Evolutionary conservation across 2,888 invertebrate genomes (phyloP).

Genomic region (Microctonus hyperodae): DNA sequence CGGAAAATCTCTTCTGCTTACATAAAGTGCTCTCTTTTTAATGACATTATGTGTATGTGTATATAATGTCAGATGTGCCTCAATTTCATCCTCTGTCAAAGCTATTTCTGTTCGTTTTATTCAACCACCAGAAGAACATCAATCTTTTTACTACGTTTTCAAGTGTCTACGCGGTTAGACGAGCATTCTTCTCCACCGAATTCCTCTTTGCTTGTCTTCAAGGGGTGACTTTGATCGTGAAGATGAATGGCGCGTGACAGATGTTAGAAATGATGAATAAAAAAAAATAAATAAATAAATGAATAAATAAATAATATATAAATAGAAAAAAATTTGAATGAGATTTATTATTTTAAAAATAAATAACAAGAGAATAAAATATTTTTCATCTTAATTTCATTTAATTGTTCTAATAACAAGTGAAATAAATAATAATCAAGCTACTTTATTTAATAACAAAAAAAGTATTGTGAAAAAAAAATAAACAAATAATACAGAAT

Average conservation of each 20-base stretch:
- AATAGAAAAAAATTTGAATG: neutral
- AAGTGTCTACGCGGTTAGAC: neutral
- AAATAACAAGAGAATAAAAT: too few relatives aligned
- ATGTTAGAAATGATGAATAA: neutral
- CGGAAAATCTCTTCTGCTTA: neutral
- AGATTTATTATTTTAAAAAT: too few relatives aligned
- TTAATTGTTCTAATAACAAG: too few relatives aligned
- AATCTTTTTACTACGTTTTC: neutral
- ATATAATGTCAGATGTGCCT: neutral
- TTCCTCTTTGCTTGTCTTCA: neutral
- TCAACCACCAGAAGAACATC: neutral
- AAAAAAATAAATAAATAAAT: neutral
- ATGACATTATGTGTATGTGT: neutral
- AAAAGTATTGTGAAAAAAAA: neutral
- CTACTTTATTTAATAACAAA: too few relatives aligned
- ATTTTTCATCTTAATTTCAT: too few relatives aligned
- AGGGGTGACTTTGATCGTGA: neutral
- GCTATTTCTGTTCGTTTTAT: neutral
- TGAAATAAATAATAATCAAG: too few relatives aligned
- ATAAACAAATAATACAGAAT: neutral
- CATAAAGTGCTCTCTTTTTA: neutral
- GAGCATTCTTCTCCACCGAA: neutral
- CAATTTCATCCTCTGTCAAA: neutral
- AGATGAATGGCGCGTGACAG: neutral
- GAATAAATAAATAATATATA: neutral